phyloP scores from a whole-genome alignment of 2,797 vertebrate species.

The Premnoplex brunnescens region DNA sequence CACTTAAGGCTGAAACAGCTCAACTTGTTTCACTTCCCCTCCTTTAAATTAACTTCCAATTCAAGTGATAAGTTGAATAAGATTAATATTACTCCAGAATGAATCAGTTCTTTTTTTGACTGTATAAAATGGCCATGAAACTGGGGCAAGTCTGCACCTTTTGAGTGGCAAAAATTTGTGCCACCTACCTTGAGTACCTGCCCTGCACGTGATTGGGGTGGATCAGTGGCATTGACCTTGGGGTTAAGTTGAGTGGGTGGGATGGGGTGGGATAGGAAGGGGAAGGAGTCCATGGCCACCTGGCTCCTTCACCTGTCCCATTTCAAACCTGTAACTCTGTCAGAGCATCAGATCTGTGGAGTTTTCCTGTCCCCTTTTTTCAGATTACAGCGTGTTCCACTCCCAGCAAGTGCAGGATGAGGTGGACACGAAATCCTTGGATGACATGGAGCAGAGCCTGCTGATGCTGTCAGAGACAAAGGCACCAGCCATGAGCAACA shows the following conservation, averaged over 20 bases:
- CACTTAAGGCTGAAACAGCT: neutral
- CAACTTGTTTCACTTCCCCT: neutral
- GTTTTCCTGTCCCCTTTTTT: neutral
- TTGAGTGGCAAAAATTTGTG: neutral
- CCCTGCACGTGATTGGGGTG: neutral
- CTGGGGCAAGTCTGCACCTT: neutral
- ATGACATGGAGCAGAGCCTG: conserved; percentile 89
- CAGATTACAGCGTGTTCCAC: conserved; percentile 93
- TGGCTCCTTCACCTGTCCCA: neutral
- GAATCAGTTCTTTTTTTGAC: neutral
- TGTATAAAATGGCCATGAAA: neutral
- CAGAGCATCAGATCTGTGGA: neutral
- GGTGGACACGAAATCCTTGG: conserved; percentile 75
- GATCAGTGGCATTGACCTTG: fast-evolving
- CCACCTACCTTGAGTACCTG: fast-evolving
- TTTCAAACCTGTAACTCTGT: neutral
- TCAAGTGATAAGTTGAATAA: neutral
- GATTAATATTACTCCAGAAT: neutral
- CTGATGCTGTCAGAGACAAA: conserved; percentile 84
- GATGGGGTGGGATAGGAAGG: neutral
- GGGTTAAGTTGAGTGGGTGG: neutral
- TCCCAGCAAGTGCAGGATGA: conserved; percentile 82
- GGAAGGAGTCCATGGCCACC: neutral
- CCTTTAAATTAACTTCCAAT: neutral
- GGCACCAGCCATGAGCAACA: conserved; percentile 71